Percentiles rank a stretch among this genome's conserved stretches.
Evolutionary conservation across 2,113 vertebrate species (phyloP).

Genomic region (Sterna hirundo): DNA sequence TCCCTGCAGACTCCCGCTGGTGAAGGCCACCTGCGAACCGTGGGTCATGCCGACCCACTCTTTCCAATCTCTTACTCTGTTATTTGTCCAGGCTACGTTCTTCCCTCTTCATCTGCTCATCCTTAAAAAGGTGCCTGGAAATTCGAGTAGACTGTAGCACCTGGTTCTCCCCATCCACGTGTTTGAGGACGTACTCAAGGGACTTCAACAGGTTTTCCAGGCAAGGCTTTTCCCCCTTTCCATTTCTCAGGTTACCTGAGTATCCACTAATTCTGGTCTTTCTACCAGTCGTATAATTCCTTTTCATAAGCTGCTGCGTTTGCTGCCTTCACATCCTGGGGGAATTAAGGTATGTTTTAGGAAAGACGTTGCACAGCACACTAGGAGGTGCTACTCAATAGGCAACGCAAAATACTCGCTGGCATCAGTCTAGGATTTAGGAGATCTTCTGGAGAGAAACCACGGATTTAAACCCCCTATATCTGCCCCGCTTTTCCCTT

Average conservation of each 20-base stretch:
- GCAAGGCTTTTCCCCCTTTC: neutral
- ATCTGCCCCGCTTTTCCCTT: neutral
- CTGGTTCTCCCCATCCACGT: neutral
- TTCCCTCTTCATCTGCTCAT: neutral
- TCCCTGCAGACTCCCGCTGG: neutral
- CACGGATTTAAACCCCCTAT: neutral
- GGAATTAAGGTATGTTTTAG: neutral
- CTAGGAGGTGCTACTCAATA: neutral
- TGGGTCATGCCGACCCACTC: neutral
- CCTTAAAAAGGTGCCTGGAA: neutral
- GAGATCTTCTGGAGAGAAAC: neutral
- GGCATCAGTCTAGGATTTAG: neutral
- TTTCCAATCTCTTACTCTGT: neutral
- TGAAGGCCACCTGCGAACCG: neutral
- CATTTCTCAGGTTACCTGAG: fast-evolving
- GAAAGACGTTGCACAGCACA: neutral
- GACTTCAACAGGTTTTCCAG: neutral
- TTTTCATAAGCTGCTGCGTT: neutral
- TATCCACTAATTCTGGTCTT: neutral
- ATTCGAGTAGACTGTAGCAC: neutral
- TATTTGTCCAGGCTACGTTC: neutral
- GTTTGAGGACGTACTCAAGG: neutral
- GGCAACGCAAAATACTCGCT: neutral
- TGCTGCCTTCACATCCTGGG: fast-evolving
- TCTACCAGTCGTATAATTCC: neutral